These are phyloP conservation scores for Perccottus glenii DNA, from an alignment of 2,113 vertebrate genomes.

Conservation along the genomic window DNA sequence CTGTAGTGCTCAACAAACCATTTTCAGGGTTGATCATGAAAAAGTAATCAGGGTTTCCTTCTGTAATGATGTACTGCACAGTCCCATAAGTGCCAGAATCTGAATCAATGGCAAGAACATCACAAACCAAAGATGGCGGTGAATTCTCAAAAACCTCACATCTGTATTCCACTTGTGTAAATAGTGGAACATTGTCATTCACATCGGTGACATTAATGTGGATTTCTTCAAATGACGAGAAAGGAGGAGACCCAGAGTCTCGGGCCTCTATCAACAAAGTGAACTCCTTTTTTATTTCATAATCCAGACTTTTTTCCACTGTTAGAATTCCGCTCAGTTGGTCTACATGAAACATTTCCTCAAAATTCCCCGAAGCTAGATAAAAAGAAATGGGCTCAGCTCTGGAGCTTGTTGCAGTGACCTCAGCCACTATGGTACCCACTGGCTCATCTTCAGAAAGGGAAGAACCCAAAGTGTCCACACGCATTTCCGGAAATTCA, in stretches of 20 bases:
- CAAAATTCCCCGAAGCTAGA: slow-evolving; percentile 74
- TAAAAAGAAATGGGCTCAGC: slow-evolving; percentile 71
- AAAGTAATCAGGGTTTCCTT: slow-evolving; percentile 53
- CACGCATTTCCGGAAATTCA: slow-evolving; percentile 68
- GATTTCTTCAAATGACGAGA: slow-evolving; percentile 76
- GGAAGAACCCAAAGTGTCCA: slow-evolving; percentile 50
- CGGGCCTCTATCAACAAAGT: slow-evolving; percentile 76
- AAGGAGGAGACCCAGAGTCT: slow-evolving; percentile 77
- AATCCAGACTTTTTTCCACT: slow-evolving; percentile 72
- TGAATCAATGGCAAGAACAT: slow-evolving; percentile 73
- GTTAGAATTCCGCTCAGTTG: slow-evolving; percentile 65
- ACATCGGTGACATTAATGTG: slow-evolving; percentile 71
- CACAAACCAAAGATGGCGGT: slow-evolving; percentile 63
- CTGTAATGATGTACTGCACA: slow-evolving; percentile 72
- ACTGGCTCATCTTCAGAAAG: slow-evolving; percentile 68
- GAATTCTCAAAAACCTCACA: slow-evolving; percentile 78
- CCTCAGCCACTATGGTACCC: slow-evolving; percentile 62
- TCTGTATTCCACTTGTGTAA: slow-evolving; percentile 71
- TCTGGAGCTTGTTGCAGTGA: slow-evolving; percentile 61
- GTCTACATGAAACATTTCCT: slow-evolving; percentile 70
- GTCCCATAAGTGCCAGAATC: slow-evolving; percentile 68
- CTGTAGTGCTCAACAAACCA: slow-evolving; percentile 69
- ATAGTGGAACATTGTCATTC: slow-evolving; percentile 78
- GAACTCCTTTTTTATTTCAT: slow-evolving; percentile 70
- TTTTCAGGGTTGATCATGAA: slow-evolving; percentile 72